A percentile compares a stretch with the other conserved stretches of the same genome.
phyloP scores from a whole-genome alignment of 1,140 invertebrate genomes.

The Euwallacea similis region DNA sequence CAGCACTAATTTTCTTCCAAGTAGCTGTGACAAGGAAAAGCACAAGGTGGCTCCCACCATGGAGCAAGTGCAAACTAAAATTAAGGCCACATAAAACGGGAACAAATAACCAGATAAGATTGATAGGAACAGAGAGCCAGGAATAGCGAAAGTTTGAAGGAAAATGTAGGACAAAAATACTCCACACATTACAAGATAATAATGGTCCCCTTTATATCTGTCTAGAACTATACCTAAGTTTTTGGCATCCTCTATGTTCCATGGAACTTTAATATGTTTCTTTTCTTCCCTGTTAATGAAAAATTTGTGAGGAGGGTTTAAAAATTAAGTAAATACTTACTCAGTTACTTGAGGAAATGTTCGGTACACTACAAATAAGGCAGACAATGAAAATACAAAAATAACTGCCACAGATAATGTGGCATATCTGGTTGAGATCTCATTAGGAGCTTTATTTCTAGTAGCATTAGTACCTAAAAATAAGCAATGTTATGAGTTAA shows the following conservation, averaged over 20 bases:
- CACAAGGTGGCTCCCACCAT: constrained; percentile 94
- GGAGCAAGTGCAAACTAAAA: constrained; percentile 94
- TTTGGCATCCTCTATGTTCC: constrained; percentile 95
- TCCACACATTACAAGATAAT: constrained; percentile 85
- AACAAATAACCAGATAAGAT: constrained; percentile 98
- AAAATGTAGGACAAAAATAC: constrained; percentile 95
- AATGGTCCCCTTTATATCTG: constrained; percentile 94
- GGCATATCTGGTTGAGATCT: constrained; percentile 56
- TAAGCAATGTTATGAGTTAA: neutral
- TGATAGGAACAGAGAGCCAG: constrained; percentile 96
- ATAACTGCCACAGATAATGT: constrained; percentile 63
- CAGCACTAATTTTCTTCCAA: constrained; percentile 82
- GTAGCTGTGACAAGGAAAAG: constrained; percentile 87
- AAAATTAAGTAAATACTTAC: constrained; percentile 61
- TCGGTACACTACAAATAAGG: constrained; percentile 68
- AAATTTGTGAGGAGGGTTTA: constrained; percentile 19
- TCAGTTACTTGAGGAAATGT: constrained; percentile 80
- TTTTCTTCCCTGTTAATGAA: constrained; percentile 79
- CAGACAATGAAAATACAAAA: constrained; percentile 65
- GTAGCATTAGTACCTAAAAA: constrained; percentile 7
- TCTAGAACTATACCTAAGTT: constrained; percentile 87
- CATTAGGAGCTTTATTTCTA: constrained; percentile 4
- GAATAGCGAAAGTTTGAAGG: constrained; percentile 99
- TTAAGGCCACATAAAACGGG: constrained; percentile 85
- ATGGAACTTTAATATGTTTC: constrained; percentile 86